A percentile compares a stretch with the other conserved stretches of the same genome.
Evolutionary conservation across 1,140 invertebrate genomes (phyloP).

Genomic region (Solenopsis invicta): DNA sequence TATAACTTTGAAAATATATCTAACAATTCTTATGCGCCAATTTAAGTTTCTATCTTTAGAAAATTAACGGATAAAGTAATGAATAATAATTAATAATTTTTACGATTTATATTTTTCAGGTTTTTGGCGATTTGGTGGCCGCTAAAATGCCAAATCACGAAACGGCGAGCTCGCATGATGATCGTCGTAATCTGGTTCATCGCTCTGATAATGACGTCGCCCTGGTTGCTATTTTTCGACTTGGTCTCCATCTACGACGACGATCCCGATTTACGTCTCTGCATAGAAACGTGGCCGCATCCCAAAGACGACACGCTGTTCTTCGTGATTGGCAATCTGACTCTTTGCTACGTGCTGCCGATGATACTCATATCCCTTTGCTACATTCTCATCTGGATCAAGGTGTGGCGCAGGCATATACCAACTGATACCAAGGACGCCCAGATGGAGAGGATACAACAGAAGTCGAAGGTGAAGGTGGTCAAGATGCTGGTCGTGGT

Average conservation of each 20-base stretch:
- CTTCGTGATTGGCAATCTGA: conserved; percentile 95
- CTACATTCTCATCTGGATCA: conserved; percentile 97
- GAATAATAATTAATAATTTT: neutral
- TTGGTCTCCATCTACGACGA: conserved; percentile 92
- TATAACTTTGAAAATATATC: neutral
- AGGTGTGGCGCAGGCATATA: conserved; percentile 95
- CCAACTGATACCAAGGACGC: conserved; percentile 96
- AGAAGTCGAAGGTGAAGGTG: conserved; percentile 97
- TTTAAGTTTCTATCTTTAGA: neutral
- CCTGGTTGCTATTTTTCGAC: conserved; percentile 97
- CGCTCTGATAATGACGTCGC: conserved; percentile 93
- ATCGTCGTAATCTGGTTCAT: conserved; percentile 97
- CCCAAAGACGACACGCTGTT: conserved; percentile 93
- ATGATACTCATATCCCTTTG: conserved; percentile 96
- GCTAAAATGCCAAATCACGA: conserved; percentile 96
- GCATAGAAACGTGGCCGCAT: conserved; percentile 94
- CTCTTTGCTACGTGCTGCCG: conserved; percentile 97
- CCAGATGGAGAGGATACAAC: conserved; percentile 96
- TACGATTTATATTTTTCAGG: conserved; percentile 87
- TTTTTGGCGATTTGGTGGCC: conserved; percentile 98
- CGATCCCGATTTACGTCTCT: conserved; percentile 91
- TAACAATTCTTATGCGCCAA: neutral
- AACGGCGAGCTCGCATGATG: conserved; percentile 93
- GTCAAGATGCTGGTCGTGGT: conserved; percentile 99
- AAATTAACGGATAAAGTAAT: neutral